A percentile compares a stretch with the other conserved stretches of the same genome.
phyloP scores from a whole-genome alignment of 2,797 vertebrate genomes.

The Selene dorsalis region DNA sequence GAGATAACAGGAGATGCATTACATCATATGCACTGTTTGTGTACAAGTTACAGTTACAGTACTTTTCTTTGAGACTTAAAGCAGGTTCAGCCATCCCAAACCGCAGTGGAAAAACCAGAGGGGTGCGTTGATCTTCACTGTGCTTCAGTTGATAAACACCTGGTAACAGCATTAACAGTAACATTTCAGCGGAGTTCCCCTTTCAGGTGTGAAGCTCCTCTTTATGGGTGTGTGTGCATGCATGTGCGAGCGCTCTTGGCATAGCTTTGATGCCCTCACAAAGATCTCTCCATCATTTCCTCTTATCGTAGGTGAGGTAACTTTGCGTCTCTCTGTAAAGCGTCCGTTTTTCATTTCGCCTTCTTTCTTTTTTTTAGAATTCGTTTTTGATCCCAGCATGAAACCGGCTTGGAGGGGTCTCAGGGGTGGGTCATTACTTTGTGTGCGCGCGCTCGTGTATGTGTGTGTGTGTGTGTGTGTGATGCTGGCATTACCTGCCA shows the following conservation, averaged over 20 bases:
- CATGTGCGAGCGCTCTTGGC: background rate
- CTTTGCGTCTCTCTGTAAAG: constrained; percentile 29
- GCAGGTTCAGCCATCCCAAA: too few relatives aligned
- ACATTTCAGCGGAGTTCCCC: background rate
- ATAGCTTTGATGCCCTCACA: constrained; percentile 56
- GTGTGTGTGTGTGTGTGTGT: constrained; percentile 41
- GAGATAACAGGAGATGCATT: too few relatives aligned
- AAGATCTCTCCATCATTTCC: constrained; percentile 30
- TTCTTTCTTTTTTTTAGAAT: constrained; percentile 51
- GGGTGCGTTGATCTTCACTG: background rate
- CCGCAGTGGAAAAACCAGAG: background rate
- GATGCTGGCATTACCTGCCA: constrained; percentile 63
- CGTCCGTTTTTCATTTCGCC: constrained; percentile 55
- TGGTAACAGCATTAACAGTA: background rate
- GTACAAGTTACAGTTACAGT: too few relatives aligned
- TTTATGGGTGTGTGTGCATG: constrained; percentile 11
- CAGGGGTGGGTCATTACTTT: constrained; percentile 63
- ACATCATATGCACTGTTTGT: too few relatives aligned
- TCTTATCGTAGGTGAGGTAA: constrained; percentile 39
- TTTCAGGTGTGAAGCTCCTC: constrained; percentile 6
- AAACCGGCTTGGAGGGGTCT: constrained; percentile 61
- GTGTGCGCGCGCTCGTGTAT: constrained; percentile 29
- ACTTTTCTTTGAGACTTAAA: too few relatives aligned
- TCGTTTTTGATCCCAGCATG: constrained; percentile 71
- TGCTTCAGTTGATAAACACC: too few relatives aligned